Percentiles rank a stretch among this genome's conserved stretches.
Conservation (phyloP, 2,797 vertebrate species). For the Uromys caudimaculatus region DNA sequence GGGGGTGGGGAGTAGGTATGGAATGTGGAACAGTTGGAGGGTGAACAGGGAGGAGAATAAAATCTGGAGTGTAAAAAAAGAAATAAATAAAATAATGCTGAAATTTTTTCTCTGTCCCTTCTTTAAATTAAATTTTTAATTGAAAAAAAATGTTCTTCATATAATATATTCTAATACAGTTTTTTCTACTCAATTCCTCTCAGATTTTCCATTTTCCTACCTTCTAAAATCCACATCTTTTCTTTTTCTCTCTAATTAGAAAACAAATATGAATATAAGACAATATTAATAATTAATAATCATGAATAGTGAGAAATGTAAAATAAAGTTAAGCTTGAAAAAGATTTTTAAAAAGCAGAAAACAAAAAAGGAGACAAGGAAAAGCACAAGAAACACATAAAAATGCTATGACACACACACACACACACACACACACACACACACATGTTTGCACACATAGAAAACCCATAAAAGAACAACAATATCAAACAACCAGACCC, state of each 20-base stretch:
- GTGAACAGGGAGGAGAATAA: no score
- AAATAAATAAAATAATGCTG: no score
- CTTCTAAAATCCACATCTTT: not conserved
- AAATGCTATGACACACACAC: not conserved
- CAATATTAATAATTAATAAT: not conserved
- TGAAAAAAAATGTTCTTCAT: not conserved
- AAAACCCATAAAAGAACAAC: no score
- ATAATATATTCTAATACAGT: not conserved
- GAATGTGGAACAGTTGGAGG: no score
- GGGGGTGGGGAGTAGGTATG: no score
- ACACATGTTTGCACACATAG: not conserved
- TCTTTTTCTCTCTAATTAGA: not conserved
- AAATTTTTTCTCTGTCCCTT: accelerated
- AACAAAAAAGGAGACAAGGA: no score
- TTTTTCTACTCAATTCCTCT: not conserved
- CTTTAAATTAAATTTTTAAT: not conserved
- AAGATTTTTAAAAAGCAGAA: not conserved
- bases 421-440: no score
- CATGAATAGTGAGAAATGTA: not conserved
- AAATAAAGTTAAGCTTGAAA: not conserved
- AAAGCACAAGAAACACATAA: not conserved
- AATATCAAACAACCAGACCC: no score
- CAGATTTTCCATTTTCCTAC: not conserved
- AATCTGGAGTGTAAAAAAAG: no score
- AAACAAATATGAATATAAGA: not conserved